These are phyloP conservation scores for Grantiella picta DNA, from an alignment of 2,113 vertebrate species.

Conservation along the genomic window DNA sequence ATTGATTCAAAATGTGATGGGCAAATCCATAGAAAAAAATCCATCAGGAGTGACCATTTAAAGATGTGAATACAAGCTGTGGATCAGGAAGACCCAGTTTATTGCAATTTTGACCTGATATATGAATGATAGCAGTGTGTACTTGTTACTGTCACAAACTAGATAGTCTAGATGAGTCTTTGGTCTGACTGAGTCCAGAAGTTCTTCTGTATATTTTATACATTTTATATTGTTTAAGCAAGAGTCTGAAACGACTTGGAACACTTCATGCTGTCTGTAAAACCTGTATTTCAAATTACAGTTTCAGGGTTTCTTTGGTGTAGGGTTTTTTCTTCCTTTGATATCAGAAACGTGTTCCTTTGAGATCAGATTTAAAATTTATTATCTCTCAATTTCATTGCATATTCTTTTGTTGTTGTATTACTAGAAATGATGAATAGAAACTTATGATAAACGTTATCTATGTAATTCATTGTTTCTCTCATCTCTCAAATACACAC, in stretches of 20 bases:
- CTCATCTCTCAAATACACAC: conserved; percentile 2
- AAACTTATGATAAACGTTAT: neutral
- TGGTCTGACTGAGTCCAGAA: neutral
- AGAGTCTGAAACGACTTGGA: neutral
- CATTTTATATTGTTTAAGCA: neutral
- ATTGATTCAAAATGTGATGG: neutral
- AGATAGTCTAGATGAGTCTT: neutral
- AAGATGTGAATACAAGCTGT: neutral
- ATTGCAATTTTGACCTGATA: neutral
- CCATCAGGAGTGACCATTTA: neutral
- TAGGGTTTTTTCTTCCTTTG: neutral
- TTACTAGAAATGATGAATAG: conserved; percentile 4
- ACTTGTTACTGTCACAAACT: neutral
- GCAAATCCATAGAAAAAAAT: neutral
- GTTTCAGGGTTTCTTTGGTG: neutral
- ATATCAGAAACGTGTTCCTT: neutral
- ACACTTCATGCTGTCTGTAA: neutral
- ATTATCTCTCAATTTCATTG: conserved; percentile 23
- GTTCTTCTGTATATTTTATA: neutral
- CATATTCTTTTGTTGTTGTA: conserved; percentile 5
- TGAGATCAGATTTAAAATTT: conserved; percentile 27
- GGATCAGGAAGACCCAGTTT: neutral
- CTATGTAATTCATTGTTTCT: conserved; percentile 34
- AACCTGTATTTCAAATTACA: neutral
- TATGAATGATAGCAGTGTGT: neutral